Evolutionary conservation across 2,888 invertebrate genomes (phyloP).

Genomic region (Athalia circularis): DNA sequence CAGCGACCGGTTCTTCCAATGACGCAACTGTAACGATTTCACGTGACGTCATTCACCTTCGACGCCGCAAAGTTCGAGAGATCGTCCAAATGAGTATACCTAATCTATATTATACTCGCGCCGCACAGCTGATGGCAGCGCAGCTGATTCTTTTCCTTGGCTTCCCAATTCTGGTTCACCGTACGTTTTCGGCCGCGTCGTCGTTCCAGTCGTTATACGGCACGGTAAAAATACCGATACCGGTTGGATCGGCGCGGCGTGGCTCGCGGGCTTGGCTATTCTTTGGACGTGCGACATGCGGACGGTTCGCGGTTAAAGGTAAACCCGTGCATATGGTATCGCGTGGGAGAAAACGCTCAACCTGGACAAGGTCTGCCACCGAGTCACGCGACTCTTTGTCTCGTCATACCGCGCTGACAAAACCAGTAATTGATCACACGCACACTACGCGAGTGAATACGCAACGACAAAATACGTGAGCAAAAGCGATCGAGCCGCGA

Average conservation of each 20-base stretch:
- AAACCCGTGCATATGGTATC: neutral
- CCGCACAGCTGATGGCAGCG: too few species aligned
- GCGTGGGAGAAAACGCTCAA: constrained; percentile 7
- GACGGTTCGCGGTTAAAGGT: neutral
- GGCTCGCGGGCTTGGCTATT: neutral
- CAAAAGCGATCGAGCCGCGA: too few species aligned
- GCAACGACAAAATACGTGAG: neutral
- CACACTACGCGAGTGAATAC: neutral
- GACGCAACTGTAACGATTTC: constrained; percentile 26
- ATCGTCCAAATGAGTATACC: neutral
- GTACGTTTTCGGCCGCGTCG: too few species aligned
- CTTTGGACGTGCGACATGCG: too few species aligned
- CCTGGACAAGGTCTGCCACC: constrained; percentile 36
- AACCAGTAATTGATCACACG: constrained; percentile 1
- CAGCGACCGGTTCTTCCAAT: constrained; percentile 8
- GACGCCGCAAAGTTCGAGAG: constrained; percentile 11
- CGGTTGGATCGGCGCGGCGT: too few species aligned
- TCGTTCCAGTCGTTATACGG: too few species aligned
- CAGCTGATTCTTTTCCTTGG: too few species aligned
- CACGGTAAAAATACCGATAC: constrained; percentile 34
- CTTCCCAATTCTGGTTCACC: too few species aligned
- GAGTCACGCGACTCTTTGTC: constrained; percentile 43
- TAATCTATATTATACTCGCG: neutral
- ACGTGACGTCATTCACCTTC: constrained; percentile 38
- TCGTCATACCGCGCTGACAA: constrained; percentile 26